Conservation (phyloP, 2,113 vertebrate species). For the Stegastes partitus region DNA sequence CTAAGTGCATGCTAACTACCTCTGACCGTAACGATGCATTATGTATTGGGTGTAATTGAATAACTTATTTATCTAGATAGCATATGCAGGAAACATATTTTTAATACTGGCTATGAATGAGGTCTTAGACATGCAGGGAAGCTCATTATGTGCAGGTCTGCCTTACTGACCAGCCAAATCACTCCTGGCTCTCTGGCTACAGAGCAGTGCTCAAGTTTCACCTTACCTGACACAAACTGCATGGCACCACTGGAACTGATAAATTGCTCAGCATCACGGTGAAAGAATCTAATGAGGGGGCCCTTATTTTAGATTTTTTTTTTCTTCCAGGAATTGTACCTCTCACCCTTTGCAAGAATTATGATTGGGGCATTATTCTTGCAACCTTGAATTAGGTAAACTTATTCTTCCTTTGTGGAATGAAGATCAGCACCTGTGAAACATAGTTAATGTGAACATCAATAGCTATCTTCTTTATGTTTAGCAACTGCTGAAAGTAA, state of each 20-base stretch:
- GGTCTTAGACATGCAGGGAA: conserved; percentile 31
- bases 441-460: background rate
- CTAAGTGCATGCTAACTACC: background rate
- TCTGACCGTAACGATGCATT: too few species aligned
- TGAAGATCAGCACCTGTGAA: background rate
- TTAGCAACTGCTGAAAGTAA: conserved; percentile 89
- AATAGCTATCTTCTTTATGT: conserved; percentile 39
- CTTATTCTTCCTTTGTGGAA: background rate
- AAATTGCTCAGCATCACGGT: conserved; percentile 31
- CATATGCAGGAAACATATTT: conserved; percentile 13
- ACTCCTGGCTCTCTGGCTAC: conserved; percentile 14
- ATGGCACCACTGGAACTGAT: conserved; percentile 36
- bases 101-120: conserved; percentile 27
- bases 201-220: conserved; percentile 29
- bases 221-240: conserved; percentile 42
- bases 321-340: background rate
- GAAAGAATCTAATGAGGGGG: conserved; percentile 20
- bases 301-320: background rate
- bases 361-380: background rate
- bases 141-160: conserved; percentile 42
- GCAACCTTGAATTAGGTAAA: conserved; percentile 1
- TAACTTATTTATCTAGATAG: conserved; percentile 1
- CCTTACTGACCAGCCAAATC: conserved; percentile 49
- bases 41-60: background rate
- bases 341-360: conserved; percentile 17